Conservation (phyloP, 2,113 vertebrate genomes). For the Solea senegalensis region DNA sequence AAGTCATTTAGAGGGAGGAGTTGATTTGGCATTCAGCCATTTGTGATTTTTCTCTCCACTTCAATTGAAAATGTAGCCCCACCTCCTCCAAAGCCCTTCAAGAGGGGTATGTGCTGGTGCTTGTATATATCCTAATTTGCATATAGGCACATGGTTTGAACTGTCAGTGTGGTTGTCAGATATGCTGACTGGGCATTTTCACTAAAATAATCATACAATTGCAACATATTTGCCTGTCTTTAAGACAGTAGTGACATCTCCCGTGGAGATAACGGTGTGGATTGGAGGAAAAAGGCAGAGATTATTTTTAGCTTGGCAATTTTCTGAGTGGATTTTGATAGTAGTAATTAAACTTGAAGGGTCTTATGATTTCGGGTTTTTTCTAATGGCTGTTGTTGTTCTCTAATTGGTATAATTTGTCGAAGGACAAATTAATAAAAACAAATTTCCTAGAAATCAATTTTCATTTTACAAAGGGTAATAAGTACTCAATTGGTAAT, state of each 20-base stretch:
- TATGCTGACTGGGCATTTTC: conserved; percentile 27
- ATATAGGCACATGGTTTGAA: conserved; percentile 2
- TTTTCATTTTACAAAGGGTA: no score
- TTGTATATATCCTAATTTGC: not conserved
- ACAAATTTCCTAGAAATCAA: no score
- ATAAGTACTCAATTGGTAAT: no score
- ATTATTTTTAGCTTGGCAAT: not conserved
- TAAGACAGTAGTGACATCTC: not conserved
- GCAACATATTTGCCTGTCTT: not conserved
- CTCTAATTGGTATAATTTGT: no score
- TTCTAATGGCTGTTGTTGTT: no score
- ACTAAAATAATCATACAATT: not conserved
- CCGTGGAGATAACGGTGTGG: not conserved
- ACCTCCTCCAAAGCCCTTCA: conserved; percentile 34
- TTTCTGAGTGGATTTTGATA: not conserved
- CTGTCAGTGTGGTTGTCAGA: conserved; percentile 16
- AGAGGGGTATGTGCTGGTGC: conserved; percentile 8
- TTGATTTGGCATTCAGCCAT: conserved; percentile 71
- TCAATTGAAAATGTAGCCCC: conserved; percentile 72
- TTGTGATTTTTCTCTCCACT: conserved; percentile 75
- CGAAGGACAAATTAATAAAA: no score
- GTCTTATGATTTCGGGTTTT: no score
- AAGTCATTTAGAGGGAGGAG: conserved; percentile 78
- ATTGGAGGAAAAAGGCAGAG: not conserved
- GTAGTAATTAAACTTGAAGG: not conserved